Base-by-base conservation (phyloP, 1,140 invertebrate species). In the Lycorma delicatula region DNA sequence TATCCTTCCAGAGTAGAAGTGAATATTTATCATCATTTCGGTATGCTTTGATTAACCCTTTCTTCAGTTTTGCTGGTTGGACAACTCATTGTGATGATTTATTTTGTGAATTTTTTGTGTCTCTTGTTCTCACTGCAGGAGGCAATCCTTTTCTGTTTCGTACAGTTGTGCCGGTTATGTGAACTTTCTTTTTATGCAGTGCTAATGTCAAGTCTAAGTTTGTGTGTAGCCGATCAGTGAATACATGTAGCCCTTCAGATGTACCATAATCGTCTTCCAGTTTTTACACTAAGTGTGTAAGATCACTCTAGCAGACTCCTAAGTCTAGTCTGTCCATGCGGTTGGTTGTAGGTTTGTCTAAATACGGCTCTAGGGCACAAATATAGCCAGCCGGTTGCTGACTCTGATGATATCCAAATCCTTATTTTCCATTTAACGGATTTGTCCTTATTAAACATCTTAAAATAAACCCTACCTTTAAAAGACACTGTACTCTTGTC, bases 341-440 rank as follows among this genome's bases (percentile, higher is more conserved):
- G n/a, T 12, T 11, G 11, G 52, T 36, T 16, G 31, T 54, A 28
- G 20, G 29, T 20, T 7, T 18, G 16, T 31, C 52, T 31, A 54
- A 36, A 25, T 54, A 54, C 12, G 52, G 52, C 36, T 54, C 52
- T 11, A 54, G n/a, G 13, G 52, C 52, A 54, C 52, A 54, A 18
- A 54, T 31, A 54, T 54, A 38, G 20, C 52, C 52, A 36, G 7
- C n/a, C n/a, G 2, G 13, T 54, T 20, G 25, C 20, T 36, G 26
- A 16, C 34, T 54, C 28, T 18, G n/a, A 20, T 38, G 36, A 34
- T 16, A 54, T 31, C 18, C 34, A 54, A 11, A 54, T 31, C 28
- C 36, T 54, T 13, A 54, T 54, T 18, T 31, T 31, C 52, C 52
- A 54, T 38, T 28, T n/a, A 22, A 28, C n/a, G n/a, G 54, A 41